phyloP scores from a whole-genome alignment of 2,113 vertebrate genomes.

The Felis chaus region DNA sequence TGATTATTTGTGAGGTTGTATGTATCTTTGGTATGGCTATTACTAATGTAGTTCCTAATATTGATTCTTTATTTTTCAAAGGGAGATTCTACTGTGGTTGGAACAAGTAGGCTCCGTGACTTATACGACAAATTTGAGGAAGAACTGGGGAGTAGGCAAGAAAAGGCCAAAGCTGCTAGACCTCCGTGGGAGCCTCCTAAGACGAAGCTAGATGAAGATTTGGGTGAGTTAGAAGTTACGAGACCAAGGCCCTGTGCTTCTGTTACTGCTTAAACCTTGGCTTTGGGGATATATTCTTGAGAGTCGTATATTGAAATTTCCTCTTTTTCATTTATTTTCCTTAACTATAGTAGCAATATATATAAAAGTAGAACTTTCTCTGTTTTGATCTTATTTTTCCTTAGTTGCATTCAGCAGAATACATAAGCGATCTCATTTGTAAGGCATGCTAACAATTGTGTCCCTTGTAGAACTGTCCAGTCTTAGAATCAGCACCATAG shows the following conservation, averaged over 20 bases:
- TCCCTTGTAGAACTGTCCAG: background rate
- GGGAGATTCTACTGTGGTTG: conserved; percentile 98
- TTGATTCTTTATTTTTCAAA: conserved; percentile 75
- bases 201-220: conserved; percentile 96
- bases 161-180: conserved; percentile 90
- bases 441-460: background rate
- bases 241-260: background rate
- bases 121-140: conserved; percentile 96
- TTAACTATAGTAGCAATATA: background rate
- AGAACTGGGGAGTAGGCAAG: conserved; percentile 92
- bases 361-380: background rate
- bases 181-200: conserved; percentile 97
- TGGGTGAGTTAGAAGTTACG: conserved; percentile 83
- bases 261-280: background rate
- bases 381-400: background rate
- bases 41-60: background rate
- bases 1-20: background rate
- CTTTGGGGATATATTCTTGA: background rate
- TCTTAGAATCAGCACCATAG: background rate
- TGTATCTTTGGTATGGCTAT: background rate
- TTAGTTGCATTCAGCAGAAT: background rate
- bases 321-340: background rate
- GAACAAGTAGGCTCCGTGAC: conserved; percentile 94
- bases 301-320: background rate
- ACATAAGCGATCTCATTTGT: background rate